These are phyloP conservation scores for Phoxinus dragarum DNA, from an alignment of 2,797 vertebrate species.

Conservation along the genomic window DNA sequence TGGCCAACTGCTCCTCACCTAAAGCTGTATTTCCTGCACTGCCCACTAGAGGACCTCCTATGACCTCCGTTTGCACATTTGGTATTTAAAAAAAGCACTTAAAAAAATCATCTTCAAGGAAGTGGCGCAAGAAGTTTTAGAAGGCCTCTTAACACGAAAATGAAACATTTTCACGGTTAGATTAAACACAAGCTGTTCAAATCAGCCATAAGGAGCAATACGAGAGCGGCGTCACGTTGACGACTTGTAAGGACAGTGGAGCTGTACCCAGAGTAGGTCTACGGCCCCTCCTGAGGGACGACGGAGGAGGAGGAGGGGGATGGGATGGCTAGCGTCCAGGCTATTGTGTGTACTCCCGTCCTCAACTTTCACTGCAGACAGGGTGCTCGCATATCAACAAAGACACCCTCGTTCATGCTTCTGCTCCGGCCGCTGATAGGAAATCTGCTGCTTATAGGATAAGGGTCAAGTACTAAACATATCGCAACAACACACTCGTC, in stretches of 20 bases:
- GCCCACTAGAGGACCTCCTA: slow-evolving; percentile 52
- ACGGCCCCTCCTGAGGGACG: slow-evolving; percentile 40
- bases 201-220: slow-evolving; percentile 4
- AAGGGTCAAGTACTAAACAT: slow-evolving; percentile 12
- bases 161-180: neutral
- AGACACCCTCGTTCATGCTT: slow-evolving; percentile 35
- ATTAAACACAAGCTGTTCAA: slow-evolving; percentile 11
- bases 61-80: neutral
- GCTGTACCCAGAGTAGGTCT: slow-evolving; percentile 29
- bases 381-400: slow-evolving; percentile 36
- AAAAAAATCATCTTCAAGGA: neutral
- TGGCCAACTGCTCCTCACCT: neutral
- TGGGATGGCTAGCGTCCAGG: slow-evolving; percentile 55
- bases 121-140: neutral
- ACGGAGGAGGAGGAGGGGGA: slow-evolving; percentile 49
- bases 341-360: slow-evolving; percentile 50
- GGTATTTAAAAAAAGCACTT: neutral
- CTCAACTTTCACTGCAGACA: slow-evolving; percentile 40
- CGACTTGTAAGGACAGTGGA: slow-evolving; percentile 46
- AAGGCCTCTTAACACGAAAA: neutral
- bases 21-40: neutral
- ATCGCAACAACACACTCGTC: neutral
- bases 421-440: neutral
- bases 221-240: slow-evolving; percentile 14
- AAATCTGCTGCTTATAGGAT: slow-evolving; percentile 23